A percentile compares a stretch with the other conserved stretches of the same genome.
Evolutionary conservation across 2,797 vertebrate species (phyloP).

Genomic region (Sebastes kiyomatsui): DNA sequence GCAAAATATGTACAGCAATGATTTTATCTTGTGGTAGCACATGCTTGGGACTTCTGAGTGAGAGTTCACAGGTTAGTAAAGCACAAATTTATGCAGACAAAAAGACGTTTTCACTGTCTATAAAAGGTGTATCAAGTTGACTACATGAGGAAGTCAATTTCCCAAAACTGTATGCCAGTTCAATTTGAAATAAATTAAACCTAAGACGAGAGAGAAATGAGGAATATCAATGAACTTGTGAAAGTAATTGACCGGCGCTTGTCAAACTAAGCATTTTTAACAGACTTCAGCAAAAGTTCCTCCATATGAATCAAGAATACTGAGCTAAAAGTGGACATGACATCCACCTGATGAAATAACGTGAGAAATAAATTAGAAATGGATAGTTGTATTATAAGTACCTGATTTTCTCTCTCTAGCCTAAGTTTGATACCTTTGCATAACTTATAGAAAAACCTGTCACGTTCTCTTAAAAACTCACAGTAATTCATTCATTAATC

Average conservation of each 20-base stretch:
- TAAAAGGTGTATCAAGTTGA: conserved; percentile 61
- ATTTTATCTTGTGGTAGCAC: conserved; percentile 68
- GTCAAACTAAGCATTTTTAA: conserved; percentile 61
- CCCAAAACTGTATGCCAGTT: conserved; percentile 71
- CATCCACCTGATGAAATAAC: conserved; percentile 67
- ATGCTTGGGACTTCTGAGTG: conserved; percentile 70
- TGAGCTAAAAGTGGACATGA: conserved; percentile 59
- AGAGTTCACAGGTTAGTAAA: conserved; percentile 69
- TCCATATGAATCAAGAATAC: conserved; percentile 68
- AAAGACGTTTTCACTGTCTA: conserved; percentile 58
- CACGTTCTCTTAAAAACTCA: conserved; percentile 81
- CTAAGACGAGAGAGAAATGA: conserved; percentile 67
- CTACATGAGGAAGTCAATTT: conserved; percentile 67
- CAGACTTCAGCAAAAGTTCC: conserved; percentile 56
- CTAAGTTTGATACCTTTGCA: conserved; percentile 80
- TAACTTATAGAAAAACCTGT: conserved; percentile 80
- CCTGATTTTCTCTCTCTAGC: conserved; percentile 82
- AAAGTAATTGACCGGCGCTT: conserved; percentile 64
- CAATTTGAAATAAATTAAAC: conserved; percentile 84
- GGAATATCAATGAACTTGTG: conserved; percentile 63
- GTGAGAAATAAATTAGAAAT: conserved; percentile 83
- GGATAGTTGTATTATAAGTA: conserved; percentile 83
- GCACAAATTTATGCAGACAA: conserved; percentile 45
- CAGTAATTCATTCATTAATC: conserved; percentile 84
- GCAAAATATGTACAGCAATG: conserved; percentile 83